These are phyloP conservation scores for Tonatia bakeri DNA, from an alignment of 2,113 vertebrate genomes.

Conservation along the genomic window DNA sequence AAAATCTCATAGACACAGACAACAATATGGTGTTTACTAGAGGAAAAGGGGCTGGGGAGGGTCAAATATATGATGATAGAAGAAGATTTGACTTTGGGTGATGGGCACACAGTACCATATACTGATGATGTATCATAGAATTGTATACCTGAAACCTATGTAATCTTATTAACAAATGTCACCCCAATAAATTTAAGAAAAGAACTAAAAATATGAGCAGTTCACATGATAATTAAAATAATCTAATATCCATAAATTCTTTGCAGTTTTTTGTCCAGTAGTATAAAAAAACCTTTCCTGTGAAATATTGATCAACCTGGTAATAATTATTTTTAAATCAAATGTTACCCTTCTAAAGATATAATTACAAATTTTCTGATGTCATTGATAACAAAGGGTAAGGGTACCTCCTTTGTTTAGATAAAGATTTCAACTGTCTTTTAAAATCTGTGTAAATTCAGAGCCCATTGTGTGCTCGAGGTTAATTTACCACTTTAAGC, in stretches of 20 bases:
- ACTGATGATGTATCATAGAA: background rate
- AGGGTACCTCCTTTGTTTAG: background rate
- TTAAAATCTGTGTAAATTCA: background rate
- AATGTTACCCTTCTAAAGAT: background rate
- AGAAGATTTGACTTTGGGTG: background rate
- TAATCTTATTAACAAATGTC: background rate
- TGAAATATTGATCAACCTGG: background rate
- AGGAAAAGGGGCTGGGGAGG: background rate
- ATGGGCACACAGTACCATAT: background rate
- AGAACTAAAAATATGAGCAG: background rate
- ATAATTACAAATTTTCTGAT: background rate
- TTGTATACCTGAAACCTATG: background rate
- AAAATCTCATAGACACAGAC: background rate
- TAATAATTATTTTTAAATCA: constrained; percentile 10
- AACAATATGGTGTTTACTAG: background rate
- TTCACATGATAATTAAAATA: background rate
- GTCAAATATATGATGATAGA: background rate
- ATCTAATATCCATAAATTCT: background rate
- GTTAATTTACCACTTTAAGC: background rate
- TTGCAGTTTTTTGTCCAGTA: background rate
- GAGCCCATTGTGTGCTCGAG: background rate
- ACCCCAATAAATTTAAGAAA: background rate
- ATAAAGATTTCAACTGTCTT: background rate
- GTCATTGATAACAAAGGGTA: background rate
- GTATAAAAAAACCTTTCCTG: background rate